Percentiles rank a stretch among this genome's conserved stretches.
Evolutionary conservation across 2,797 vertebrate genomes (phyloP).

Genomic region (Dipus sagitta): DNA sequence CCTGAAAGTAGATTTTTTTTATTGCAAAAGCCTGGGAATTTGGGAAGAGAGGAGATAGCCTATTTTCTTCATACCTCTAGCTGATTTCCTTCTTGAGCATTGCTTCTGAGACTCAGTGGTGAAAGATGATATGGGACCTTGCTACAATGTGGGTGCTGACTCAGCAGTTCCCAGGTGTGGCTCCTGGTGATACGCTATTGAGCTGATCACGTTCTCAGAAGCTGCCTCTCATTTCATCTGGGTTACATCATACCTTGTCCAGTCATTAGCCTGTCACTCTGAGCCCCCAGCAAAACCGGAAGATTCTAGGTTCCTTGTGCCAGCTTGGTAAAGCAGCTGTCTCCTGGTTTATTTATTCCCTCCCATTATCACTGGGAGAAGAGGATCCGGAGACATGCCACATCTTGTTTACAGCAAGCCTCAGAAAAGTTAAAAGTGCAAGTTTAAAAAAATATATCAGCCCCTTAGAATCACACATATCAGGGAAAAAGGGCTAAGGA

Average conservation of each 20-base stretch:
- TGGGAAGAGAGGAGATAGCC: background rate
- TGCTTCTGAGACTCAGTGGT: background rate
- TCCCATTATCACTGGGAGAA: slow-evolving; percentile 75
- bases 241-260: background rate
- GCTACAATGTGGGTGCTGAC: background rate
- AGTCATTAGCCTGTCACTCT: background rate
- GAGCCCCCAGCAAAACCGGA: background rate
- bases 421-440: slow-evolving; percentile 84
- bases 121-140: background rate
- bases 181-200: fast-evolving
- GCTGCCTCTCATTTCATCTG: background rate
- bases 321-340: slow-evolving; percentile 83
- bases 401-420: slow-evolving; percentile 82
- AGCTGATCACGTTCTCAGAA: background rate
- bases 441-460: slow-evolving; percentile 59
- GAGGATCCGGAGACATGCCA: slow-evolving; percentile 77
- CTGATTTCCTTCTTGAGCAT: background rate
- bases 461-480: slow-evolving; percentile 22
- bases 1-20: background rate
- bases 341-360: slow-evolving; percentile 85
- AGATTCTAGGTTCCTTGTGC: background rate
- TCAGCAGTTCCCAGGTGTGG: background rate
- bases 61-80: background rate
- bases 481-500: slow-evolving; percentile 71
- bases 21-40: background rate